Base-by-base conservation (phyloP, 2,113 vertebrate species). In the Sinocyclocheilus anophthalmus region DNA sequence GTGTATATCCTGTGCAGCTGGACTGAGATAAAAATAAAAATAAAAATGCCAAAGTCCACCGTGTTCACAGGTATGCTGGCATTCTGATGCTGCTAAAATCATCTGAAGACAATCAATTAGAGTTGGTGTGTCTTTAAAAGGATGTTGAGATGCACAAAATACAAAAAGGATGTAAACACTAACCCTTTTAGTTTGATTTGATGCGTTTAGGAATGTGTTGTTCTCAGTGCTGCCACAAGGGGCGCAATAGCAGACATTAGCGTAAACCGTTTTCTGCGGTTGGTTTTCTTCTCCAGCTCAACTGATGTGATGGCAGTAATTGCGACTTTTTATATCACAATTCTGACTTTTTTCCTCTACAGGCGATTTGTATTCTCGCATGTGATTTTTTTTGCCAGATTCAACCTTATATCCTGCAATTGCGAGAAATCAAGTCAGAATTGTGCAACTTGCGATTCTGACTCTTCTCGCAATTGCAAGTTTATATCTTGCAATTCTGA, bases 1-100 rank as follows among this genome's bases (percentile, higher is more conserved):
- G 69, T 39, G 72, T 33, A 18, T 33, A 10, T 39, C 8, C 24
- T 57, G 67, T 59, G 75, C 26, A 83, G 72, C 61, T 85, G 33
- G 30, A 61, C 83, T 61, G 67, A 33, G 69, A 39, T 1, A 39
- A 72, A 20, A 70, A 70, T 1, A 33, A 0, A 13, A 13, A 65
- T 2, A 61, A 30, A 24, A 57, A 14, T 37, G 18, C 2, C 77
- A 59, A 76, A 77, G 77, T 85, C 87, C 83, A 85, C 33, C 18
- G 6, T 30, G 75, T 76, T 53, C 45, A 53, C 48, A 14, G 20
- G 65, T 16, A 48, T 70, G 69, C 69, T 42, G 33, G 2, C 1
- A 18, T 11, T 70, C 67, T 37, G 67, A 30, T 16, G 63, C 14
- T 10, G 67, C 33, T 39, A 20, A 72, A 42, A 22, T 59, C 33